Evolutionary conservation across 2,888 invertebrate genomes (phyloP).

Genomic region (Ochropleura leucogaster): DNA sequence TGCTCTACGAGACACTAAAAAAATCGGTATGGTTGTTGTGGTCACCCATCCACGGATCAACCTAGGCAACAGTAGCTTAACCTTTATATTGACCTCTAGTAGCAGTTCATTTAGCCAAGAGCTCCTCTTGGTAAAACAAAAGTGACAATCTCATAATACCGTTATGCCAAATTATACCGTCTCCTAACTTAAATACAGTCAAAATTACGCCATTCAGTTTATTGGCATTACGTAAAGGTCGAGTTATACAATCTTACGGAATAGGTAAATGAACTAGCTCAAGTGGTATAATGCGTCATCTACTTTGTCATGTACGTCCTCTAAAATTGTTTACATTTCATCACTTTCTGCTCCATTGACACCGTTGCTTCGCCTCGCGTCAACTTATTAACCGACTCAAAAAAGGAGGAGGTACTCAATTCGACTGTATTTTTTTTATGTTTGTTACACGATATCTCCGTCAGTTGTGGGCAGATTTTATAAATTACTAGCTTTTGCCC

Average conservation of each 20-base stretch:
- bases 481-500: no score
- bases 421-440: no score
- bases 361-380: not conserved
- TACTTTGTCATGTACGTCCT: not conserved
- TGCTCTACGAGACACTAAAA: no score
- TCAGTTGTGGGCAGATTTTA: no score
- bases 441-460: no score
- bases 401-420: no score
- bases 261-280: not conserved
- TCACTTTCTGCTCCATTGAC: not conserved
- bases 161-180: not conserved
- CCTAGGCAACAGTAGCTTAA: no score
- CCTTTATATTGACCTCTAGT: no score
- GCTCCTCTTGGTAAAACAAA: not conserved
- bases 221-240: not conserved
- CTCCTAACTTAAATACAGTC: not conserved
- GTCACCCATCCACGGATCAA: no score
- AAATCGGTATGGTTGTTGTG: no score
- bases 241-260: not conserved
- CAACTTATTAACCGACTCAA: not conserved
- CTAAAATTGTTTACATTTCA: conserved; percentile 13
- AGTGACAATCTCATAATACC: not conserved
- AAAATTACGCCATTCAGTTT: not conserved
- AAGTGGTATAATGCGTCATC: not conserved
- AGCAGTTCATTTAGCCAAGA: no score